phyloP scores from a whole-genome alignment of 1,140 invertebrate species.

The Araneus ventricosus region DNA sequence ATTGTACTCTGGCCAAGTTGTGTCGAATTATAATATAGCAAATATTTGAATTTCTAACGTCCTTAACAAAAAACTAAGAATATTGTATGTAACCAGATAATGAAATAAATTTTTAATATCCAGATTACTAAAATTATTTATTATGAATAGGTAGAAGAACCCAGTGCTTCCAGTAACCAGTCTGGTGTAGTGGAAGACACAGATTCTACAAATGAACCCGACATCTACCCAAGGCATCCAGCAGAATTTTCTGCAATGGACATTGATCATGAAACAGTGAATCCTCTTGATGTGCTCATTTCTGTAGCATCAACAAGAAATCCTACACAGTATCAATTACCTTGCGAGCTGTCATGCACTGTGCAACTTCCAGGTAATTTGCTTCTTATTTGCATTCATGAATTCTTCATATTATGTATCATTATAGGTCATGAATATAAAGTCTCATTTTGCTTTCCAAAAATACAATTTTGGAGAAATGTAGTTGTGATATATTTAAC shows the following conservation, averaged over 20 bases:
- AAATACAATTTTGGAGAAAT: no score
- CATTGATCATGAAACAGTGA: constrained; percentile 36
- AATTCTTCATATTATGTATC: no score
- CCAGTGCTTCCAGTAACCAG: neutral
- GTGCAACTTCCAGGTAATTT: constrained; percentile 89
- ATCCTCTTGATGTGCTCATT: constrained; percentile 86
- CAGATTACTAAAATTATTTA: no score
- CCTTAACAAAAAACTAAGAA: no score
- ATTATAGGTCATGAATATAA: no score
- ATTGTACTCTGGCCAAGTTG: no score
- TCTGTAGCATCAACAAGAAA: constrained; percentile 90
- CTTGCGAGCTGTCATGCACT: constrained; percentile 88
- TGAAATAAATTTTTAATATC: no score
- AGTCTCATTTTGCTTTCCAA: no score
- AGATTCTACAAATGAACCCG: constrained; percentile 7
- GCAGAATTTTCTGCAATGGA: neutral
- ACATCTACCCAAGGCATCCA: neutral
- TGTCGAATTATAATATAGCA: no score
- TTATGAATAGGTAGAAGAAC: neutral
- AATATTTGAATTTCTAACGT: no score
- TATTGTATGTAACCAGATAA: no score
- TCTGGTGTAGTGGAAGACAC: constrained; percentile 64
- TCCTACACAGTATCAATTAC: constrained; percentile 92
- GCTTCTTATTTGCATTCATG: neutral
- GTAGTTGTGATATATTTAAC: no score